phyloP scores from a whole-genome alignment of 1,140 invertebrate genomes.

The Bradysia coprophila region DNA sequence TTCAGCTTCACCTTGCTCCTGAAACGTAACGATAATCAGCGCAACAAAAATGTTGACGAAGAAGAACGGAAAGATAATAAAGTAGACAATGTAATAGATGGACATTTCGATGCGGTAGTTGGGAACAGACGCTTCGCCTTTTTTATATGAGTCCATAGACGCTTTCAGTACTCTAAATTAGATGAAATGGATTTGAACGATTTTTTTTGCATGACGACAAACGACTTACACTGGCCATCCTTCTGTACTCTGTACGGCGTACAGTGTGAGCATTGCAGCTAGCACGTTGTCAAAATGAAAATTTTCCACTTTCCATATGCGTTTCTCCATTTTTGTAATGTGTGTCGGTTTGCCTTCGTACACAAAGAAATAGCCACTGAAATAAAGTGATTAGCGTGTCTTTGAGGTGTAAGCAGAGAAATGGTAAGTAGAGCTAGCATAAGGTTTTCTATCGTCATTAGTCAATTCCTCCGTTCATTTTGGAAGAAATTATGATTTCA shows the following conservation, averaged over 20 bases:
- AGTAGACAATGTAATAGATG: constrained; percentile 99
- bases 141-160: constrained; percentile 97
- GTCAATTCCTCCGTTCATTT: too few species aligned
- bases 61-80: constrained; percentile 99
- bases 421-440: too few species aligned
- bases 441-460: too few species aligned
- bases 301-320: constrained; percentile 74
- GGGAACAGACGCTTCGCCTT: constrained; percentile 91
- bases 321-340: constrained; percentile 56
- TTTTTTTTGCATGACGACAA: background rate
- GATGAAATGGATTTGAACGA: background rate
- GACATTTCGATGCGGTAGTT: constrained; percentile 99
- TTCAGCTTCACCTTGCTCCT: constrained; percentile 99
- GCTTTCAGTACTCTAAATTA: constrained; percentile 97
- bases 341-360: constrained; percentile 59
- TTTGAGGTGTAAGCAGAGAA: too few species aligned
- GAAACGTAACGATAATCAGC: constrained; percentile 99
- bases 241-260: constrained; percentile 98
- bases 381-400: too few species aligned
- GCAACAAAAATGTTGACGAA: constrained; percentile 99
- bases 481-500: too few species aligned
- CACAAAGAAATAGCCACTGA: too few species aligned
- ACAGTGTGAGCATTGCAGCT: constrained; percentile 94
- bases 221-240: constrained; percentile 86
- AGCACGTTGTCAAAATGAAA: constrained; percentile 99